Evolutionary conservation across 2,797 vertebrate genomes (phyloP).

Genomic region (Decapterus maruadsi): DNA sequence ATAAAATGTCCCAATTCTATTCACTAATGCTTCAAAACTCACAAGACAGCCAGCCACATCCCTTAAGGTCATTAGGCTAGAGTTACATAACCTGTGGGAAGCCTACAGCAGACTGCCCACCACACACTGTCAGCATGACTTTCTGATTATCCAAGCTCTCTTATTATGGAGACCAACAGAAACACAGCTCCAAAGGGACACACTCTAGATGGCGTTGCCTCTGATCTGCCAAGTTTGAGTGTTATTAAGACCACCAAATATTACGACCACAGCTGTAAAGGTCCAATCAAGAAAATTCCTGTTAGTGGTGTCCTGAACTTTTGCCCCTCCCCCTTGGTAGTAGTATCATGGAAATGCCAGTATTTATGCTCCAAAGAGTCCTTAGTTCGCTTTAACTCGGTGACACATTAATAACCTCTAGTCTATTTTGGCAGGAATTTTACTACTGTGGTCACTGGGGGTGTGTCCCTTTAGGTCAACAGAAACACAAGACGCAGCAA

Average conservation of each 20-base stretch:
- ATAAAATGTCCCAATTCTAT: conserved; percentile 57
- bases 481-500: conserved; percentile 16
- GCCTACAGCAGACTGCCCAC: conserved; percentile 73
- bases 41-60: conserved; percentile 76
- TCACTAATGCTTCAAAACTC: conserved; percentile 59
- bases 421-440: conserved; percentile 8
- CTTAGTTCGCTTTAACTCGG: conserved; percentile 5
- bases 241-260: conserved; percentile 15
- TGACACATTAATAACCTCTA: conserved; percentile 8
- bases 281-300: conserved; percentile 26
- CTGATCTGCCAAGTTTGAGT: conserved; percentile 39
- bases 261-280: conserved; percentile 46
- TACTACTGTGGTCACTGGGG: background rate
- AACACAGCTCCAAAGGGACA: conserved; percentile 50
- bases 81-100: conserved; percentile 81
- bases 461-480: background rate
- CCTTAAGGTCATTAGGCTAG: conserved; percentile 80
- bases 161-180: conserved; percentile 72
- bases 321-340: conserved; percentile 24
- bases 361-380: background rate
- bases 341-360: conserved; percentile 29
- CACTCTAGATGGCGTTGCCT: conserved; percentile 58
- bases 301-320: conserved; percentile 25
- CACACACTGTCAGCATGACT: conserved; percentile 80
- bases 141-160: conserved; percentile 77